These are phyloP conservation scores for Luscinia megarhynchos DNA, from an alignment of 2,797 vertebrate genomes.

Conservation along the genomic window DNA sequence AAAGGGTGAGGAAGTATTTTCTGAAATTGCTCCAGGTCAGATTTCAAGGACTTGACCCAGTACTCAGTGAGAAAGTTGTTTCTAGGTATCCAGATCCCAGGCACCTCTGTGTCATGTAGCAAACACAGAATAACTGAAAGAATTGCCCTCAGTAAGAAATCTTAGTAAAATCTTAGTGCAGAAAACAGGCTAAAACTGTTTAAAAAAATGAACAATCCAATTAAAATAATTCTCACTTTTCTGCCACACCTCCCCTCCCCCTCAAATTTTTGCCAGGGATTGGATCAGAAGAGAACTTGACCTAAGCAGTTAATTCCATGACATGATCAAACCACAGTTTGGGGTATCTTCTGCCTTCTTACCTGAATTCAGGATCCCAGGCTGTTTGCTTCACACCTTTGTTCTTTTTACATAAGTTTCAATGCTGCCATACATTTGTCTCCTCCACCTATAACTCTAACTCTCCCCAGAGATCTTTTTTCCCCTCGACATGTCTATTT, in stretches of 20 bases:
- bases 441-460: not conserved
- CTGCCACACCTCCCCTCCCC: not conserved
- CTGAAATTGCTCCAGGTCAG: not conserved
- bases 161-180: not conserved
- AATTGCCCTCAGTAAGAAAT: not conserved
- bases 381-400: not conserved
- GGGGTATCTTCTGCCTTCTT: not conserved
- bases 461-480: not conserved
- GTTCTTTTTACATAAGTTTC: not conserved
- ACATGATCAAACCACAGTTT: not conserved
- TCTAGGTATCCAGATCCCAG: not conserved
- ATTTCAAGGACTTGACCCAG: not conserved
- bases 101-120: not conserved
- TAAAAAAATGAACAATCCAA: not conserved
- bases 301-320: not conserved
- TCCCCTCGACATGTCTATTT: not conserved
- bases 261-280: not conserved
- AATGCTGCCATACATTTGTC: not conserved
- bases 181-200: not conserved
- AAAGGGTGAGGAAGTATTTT: not conserved
- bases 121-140: not conserved
- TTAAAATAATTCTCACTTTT: not conserved
- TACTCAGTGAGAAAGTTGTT: not conserved
- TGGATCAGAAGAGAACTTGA: not conserved
- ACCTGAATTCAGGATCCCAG: not conserved